Base-by-base conservation (phyloP, 1,140 invertebrate genomes). In the Olivierus martensii region DNA sequence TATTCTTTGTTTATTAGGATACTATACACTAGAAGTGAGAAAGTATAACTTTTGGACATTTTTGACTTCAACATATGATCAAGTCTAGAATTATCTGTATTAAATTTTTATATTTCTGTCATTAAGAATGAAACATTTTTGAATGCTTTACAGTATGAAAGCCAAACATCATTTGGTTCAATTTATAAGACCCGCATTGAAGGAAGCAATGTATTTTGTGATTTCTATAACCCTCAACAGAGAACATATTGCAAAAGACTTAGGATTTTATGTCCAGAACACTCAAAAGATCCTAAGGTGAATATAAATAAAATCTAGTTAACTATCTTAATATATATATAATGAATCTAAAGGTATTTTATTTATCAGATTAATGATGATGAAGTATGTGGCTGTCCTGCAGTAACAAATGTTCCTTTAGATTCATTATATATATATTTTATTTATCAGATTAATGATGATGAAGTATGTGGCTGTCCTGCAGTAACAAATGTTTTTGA, bases 181-280 rank as follows among this genome's bases (percentile, higher is more conserved):
- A 81, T 88, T 44, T 93, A 87, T 62, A 88, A 93, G 65, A 95
- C 92, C 0, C 76, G 85, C 44, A 93, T 96, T 58, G 92, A 96
- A 69, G 87, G 87, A 14, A 80, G 87, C 69, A 85, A 88, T 63
- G 94, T 99, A 83, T 98, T 99, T 67, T 99, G 95, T 68, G 94
- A 99, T 65, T 91, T 85, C 67, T 98, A 85, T 67, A 97, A 96
- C 72, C 77, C 84, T 4, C 72, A 77, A 2, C 90, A 85, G 63
- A 77, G 80, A 49, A 96, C 92, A 0, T 99, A 98, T 65, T 99
- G 94, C 70, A 99, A 98, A 71, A 71, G 94, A 46, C 69, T 99
- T 14, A 78, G 88, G 59, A 89, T 98, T 2, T 74, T 99, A 19
- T 99, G 95, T 70, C 92, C 95, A 0, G 95, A 99, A 65, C 95